Evolutionary conservation across 2,797 vertebrate species (phyloP), one percentile per base, ranked within the genome.

Genomic region (Eulemur mongoz): DNA sequence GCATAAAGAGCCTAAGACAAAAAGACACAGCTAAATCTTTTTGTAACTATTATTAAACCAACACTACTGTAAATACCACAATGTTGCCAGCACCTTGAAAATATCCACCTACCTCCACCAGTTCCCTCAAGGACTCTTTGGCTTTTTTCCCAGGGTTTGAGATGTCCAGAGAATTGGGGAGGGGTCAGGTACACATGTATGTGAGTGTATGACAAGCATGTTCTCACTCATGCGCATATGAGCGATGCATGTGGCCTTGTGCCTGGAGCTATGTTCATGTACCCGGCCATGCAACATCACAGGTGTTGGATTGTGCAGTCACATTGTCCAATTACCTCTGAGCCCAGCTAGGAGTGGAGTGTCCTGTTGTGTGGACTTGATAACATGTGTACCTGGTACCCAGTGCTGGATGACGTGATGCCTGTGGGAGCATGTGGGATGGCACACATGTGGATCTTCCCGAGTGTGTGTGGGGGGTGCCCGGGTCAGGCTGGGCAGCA

Each of bases 401-500:
- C 22, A 27, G 72, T 63, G 43, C 40, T 25, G 48, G 54, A 38
- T 94, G 96, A 82, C 13, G 22, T 54, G 82, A 67, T 59, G 52
- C 93, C 81, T 20, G 35, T 61, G 78, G 89, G 87, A 73, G 63
- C 92, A 9, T 57, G 72, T 82, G 87, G 83, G 95, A 84, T 45
- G 89, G 93, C 89, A 89, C 43, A 6, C 13, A 0, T 93, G 95
- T 48, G n/a, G 78, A 38, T 94, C 73, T 95, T 83, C 88, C 92
- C 0, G 32, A 57, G 69, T 90, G 76, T 92, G 95, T 97, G 95
- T 65, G 88, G 0, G 94, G 92, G 91, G 94, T 95, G 93, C 94
- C 96, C 73, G 30, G 97, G 97, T 97, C 97, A 97, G 95, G 65
- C 84, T 94, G 94, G 93, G 97, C 86, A 35, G 85, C 88, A 15